These are phyloP conservation scores for Laterallus jamaicensis DNA, from an alignment of 2,113 vertebrate species.

Conservation along the genomic window DNA sequence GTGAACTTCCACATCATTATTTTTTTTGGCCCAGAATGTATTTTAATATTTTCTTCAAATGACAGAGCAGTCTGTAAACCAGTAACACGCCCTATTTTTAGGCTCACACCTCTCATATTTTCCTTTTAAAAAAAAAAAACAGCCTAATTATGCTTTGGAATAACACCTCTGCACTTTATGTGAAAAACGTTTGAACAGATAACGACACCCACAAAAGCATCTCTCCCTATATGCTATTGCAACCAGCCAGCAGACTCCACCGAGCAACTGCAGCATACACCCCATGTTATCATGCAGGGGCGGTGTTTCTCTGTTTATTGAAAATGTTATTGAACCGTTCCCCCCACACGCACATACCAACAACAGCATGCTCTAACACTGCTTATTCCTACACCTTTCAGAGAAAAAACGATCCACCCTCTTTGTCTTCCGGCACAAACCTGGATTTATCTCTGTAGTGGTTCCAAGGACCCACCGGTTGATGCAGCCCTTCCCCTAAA, in stretches of 20 bases:
- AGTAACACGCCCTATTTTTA: constrained; percentile 11
- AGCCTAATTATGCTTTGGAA: neutral
- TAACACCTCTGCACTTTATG: neutral
- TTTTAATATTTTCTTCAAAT: constrained; percentile 42
- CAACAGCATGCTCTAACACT: neutral
- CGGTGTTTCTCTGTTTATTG: constrained; percentile 14
- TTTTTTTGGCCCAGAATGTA: constrained; percentile 12
- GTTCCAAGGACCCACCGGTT: neutral
- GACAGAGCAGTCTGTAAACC: constrained; percentile 12
- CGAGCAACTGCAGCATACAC: neutral
- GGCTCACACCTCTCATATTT: constrained; percentile 50
- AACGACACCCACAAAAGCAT: neutral
- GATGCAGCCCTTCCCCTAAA: neutral
- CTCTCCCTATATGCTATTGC: neutral
- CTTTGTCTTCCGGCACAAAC: neutral
- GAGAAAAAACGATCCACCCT: neutral
- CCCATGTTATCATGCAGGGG: neutral
- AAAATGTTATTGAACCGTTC: neutral
- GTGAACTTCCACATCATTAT: neutral
- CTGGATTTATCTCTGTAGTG: neutral
- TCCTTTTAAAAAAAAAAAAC: constrained; percentile 29
- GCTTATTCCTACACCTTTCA: neutral
- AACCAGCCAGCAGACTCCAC: neutral
- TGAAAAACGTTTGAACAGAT: neutral
- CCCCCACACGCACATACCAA: neutral